Evolutionary conservation across 2,888 invertebrate genomes (phyloP), one percentile per base, ranked within the genome.

Genomic region (Stegana nigrithorax): DNA sequence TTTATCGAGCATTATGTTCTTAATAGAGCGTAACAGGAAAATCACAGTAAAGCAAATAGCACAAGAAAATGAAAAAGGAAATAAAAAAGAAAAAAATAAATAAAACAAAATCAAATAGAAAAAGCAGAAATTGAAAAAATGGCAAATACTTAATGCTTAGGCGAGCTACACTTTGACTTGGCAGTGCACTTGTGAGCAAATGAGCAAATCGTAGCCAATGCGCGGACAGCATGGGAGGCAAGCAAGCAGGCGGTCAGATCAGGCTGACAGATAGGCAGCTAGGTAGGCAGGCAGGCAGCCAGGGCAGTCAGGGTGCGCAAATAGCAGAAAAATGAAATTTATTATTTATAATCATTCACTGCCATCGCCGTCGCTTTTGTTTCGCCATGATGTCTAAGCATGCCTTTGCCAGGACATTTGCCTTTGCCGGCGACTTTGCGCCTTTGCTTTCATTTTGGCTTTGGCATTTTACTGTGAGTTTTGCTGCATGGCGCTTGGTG

Each of bases 261-360:
- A n/a, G n/a, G n/a, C n/a, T n/a, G n/a, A n/a, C n/a, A n/a, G n/a
- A n/a, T n/a, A n/a, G n/a, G n/a, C n/a, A n/a, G n/a, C n/a, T n/a
- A n/a, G n/a, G n/a, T n/a, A n/a, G n/a, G n/a, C n/a, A n/a, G n/a
- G n/a, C n/a, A n/a, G n/a, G n/a, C n/a, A n/a, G n/a, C n/a, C n/a
- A n/a, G n/a, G n/a, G n/a, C n/a, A n/a, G n/a, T n/a, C n/a, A n/a
- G n/a, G n/a, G n/a, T n/a, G n/a, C n/a, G n/a, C n/a, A n/a, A n/a
- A n/a, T n/a, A 23, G 32, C 19, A 42, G n/a, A 55, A 23, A 55
- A 42, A 47, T 56, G 39, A 27, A 57, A 72, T 74, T 70, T 69
- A 70, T 78, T 76, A 71, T 76, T 74, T 78, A 76, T 75, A 75
- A 75, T 75, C 77, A 70, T 73, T 76, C 69, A 70, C 65, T 75